Conservation (phyloP, 2,888 invertebrate species). For the Drosophila acutilabella region DNA sequence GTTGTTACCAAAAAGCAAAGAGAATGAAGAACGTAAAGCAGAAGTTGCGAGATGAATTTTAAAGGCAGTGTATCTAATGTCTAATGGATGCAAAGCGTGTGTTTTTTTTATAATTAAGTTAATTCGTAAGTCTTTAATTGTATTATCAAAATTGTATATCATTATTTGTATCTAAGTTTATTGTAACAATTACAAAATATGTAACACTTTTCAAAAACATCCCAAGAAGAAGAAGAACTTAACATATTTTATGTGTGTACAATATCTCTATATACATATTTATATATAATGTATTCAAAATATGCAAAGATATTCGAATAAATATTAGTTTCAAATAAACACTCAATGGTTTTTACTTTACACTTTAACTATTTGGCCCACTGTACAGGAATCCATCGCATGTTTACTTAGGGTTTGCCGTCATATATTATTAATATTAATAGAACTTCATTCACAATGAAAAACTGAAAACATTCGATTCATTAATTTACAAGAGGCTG, state of each 20-base stretch:
- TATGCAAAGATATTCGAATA: constrained; percentile 79
- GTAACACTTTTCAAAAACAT: constrained; percentile 32
- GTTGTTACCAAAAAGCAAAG: constrained; percentile 61
- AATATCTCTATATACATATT: constrained; percentile 64
- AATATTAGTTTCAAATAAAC: constrained; percentile 72
- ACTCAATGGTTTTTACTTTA: background rate
- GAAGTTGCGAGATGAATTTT: constrained; percentile 30
- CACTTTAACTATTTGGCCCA: background rate
- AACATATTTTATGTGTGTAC: constrained; percentile 66
- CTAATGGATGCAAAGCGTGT: constrained; percentile 34
- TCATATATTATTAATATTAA: constrained; percentile 4
- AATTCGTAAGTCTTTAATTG: constrained; percentile 63
- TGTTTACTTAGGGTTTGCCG: background rate
- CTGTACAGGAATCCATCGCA: background rate
- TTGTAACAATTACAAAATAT: constrained; percentile 46
- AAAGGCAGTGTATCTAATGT: constrained; percentile 26
- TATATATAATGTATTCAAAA: constrained; percentile 59
- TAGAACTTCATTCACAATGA: constrained; percentile 32
- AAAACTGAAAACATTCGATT: constrained; percentile 15
- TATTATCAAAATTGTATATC: constrained; percentile 36
- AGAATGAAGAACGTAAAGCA: constrained; percentile 23
- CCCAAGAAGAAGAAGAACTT: constrained; percentile 24
- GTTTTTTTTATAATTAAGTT: constrained; percentile 59
- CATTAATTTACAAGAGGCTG: constrained; percentile 24
- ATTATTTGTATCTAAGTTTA: constrained; percentile 51